These are phyloP conservation scores for Alitta virens DNA, from an alignment of 2,888 invertebrate species.

Conservation along the genomic window DNA sequence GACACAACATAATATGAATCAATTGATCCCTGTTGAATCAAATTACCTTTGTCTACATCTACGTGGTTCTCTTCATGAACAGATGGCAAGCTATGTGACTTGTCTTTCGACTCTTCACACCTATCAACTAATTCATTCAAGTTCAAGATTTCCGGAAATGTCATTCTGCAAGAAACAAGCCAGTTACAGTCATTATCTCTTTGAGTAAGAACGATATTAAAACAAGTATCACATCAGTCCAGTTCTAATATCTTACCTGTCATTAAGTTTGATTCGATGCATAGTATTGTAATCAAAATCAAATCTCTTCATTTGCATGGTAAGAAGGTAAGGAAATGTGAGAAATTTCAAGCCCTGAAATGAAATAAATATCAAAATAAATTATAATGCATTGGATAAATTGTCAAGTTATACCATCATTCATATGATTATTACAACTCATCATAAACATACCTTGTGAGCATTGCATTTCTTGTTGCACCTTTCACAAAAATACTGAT, in stretches of 20 bases:
- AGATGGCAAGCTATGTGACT: no score
- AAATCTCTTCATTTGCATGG: conserved; percentile 83
- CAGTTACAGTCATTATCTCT: background rate
- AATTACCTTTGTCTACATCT: no score
- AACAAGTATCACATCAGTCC: no score
- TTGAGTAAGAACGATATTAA: no score
- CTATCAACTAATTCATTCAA: conserved; percentile 71
- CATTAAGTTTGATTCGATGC: conserved; percentile 82
- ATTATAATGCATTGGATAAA: no score
- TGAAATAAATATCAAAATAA: background rate
- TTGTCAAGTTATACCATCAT: no score
- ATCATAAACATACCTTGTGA: conserved; percentile 64
- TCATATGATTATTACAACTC: no score
- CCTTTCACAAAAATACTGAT: conserved; percentile 83
- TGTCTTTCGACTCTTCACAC: no score
- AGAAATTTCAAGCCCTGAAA: conserved; percentile 73
- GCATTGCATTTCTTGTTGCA: conserved; percentile 85
- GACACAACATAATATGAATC: no score
- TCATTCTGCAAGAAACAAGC: conserved; percentile 64
- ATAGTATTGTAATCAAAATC: conserved; percentile 84
- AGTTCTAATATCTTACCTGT: conserved; percentile 61
- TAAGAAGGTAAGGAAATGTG: conserved; percentile 81
- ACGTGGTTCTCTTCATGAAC: no score
- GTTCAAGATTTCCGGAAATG: conserved; percentile 77
- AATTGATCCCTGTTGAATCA: no score